These are phyloP conservation scores for Mizuhopecten yessoensis DNA, from an alignment of 1,140 invertebrate genomes.

Conservation along the genomic window DNA sequence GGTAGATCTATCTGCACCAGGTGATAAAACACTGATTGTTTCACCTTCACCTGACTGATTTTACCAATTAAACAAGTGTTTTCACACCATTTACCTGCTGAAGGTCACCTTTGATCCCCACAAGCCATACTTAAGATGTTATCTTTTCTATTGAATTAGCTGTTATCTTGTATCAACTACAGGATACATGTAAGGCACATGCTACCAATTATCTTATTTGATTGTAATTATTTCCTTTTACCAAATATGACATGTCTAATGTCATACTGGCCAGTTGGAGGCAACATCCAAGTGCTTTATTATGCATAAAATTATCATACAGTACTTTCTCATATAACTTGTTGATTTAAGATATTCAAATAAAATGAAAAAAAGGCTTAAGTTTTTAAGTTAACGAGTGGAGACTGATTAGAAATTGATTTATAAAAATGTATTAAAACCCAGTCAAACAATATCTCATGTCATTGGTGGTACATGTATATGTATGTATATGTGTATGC, in stretches of 20 bases:
- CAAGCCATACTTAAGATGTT: slow-evolving; percentile 21
- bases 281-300: too few species aligned
- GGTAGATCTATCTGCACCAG: not conserved
- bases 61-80: not conserved
- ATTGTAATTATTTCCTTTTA: not conserved
- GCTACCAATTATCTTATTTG: not conserved
- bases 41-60: not conserved
- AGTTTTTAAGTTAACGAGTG: too few species aligned
- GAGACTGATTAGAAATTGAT: too few species aligned
- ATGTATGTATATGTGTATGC: too few species aligned
- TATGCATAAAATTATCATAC: too few species aligned
- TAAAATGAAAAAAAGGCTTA: too few species aligned
- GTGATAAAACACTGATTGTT: not conserved
- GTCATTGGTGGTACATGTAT: too few species aligned
- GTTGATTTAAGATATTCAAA: too few species aligned
- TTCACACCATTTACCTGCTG: not conserved
- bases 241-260: not conserved
- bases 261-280: too few species aligned
- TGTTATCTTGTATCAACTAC: slow-evolving; percentile 10
- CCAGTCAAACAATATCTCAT: too few species aligned
- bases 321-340: too few species aligned
- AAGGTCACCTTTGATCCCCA: not conserved
- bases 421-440: too few species aligned
- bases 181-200: slow-evolving; percentile 20
- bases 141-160: not conserved